Percentiles rank a stretch among this genome's conserved stretches.
phyloP scores from a whole-genome alignment of 2,797 vertebrate species.

The Sebastolobus altivelis region DNA sequence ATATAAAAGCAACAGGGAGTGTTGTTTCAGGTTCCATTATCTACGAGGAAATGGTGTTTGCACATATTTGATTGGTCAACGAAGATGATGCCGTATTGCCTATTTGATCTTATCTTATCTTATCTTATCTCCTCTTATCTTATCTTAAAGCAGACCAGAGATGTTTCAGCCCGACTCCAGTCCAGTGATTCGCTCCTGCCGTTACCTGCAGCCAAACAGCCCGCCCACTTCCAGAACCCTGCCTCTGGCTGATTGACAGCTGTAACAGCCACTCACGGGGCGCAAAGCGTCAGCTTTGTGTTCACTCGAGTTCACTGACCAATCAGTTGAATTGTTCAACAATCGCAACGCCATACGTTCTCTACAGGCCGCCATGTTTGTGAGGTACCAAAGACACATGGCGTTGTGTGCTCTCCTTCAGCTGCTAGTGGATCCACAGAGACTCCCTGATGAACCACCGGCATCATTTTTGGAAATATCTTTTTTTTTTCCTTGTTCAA shows the following conservation, averaged over 20 bases:
- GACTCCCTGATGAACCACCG: not conserved
- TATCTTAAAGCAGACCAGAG: not conserved
- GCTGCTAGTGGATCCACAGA: not conserved
- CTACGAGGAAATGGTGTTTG: not conserved
- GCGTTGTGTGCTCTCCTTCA: not conserved
- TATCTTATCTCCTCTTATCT: not conserved
- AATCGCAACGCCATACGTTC: slow-evolving; percentile 70
- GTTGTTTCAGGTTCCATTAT: no score
- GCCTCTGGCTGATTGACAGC: slow-evolving; percentile 53
- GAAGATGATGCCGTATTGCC: not conserved
- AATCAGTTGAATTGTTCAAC: slow-evolving; percentile 55
- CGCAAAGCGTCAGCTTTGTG: slow-evolving; percentile 80
- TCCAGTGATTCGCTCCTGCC: slow-evolving; percentile 31
- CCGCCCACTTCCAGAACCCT: not conserved
- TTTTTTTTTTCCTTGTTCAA: not conserved
- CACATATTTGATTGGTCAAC: not conserved
- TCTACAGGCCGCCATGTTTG: slow-evolving; percentile 66
- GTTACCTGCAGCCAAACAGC: slow-evolving; percentile 42
- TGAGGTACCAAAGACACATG: slow-evolving; percentile 48
- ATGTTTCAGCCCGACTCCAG: not conserved
- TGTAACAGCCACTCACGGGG: slow-evolving; percentile 50
- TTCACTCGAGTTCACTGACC: slow-evolving; percentile 72
- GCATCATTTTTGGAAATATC: not conserved
- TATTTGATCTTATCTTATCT: not conserved
- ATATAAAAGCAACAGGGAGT: no score